Conservation (phyloP, 2,888 invertebrate genomes). For the Gerosis bhagava region DNA sequence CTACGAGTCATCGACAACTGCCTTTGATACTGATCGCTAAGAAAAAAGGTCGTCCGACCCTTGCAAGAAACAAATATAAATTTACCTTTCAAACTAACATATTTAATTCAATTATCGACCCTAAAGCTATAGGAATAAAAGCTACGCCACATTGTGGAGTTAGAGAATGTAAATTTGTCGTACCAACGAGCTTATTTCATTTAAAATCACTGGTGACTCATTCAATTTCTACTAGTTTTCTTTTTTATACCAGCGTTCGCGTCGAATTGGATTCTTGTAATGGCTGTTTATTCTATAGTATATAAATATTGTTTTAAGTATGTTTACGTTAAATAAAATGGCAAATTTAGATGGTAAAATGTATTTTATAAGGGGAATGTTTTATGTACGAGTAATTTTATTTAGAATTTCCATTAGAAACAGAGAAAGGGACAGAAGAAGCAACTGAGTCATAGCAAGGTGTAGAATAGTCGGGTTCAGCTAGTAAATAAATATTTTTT, state of each 20-base stretch:
- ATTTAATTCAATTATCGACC: constrained; percentile 40
- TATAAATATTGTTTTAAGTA: constrained; percentile 32
- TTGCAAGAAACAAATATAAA: constrained; percentile 44
- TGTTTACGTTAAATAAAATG: not conserved
- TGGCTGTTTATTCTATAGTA: constrained; percentile 43
- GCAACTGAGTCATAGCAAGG: too few species aligned
- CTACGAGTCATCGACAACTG: constrained; percentile 60
- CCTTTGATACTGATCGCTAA: constrained; percentile 64
- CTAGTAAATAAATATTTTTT: too few species aligned
- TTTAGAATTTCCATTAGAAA: too few species aligned
- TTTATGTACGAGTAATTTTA: too few species aligned
- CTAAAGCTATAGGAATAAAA: constrained; percentile 36
- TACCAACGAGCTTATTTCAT: constrained; percentile 55
- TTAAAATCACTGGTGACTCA: constrained; percentile 71
- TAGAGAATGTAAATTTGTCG: constrained; percentile 35
- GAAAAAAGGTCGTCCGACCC: constrained; percentile 65
- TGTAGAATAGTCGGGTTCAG: too few species aligned
- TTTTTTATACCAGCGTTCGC: constrained; percentile 50
- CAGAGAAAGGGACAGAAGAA: too few species aligned
- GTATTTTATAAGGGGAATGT: too few species aligned
- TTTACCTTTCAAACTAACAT: constrained; percentile 28
- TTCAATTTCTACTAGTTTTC: constrained; percentile 44
- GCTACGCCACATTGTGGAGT: constrained; percentile 16
- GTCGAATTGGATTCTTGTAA: constrained; percentile 46
- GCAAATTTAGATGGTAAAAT: too few species aligned